Percentiles rank a stretch among this genome's conserved stretches.
These are phyloP conservation scores for Cephalotes varians DNA, from an alignment of 2,888 invertebrate genomes.

Conservation along the genomic window DNA sequence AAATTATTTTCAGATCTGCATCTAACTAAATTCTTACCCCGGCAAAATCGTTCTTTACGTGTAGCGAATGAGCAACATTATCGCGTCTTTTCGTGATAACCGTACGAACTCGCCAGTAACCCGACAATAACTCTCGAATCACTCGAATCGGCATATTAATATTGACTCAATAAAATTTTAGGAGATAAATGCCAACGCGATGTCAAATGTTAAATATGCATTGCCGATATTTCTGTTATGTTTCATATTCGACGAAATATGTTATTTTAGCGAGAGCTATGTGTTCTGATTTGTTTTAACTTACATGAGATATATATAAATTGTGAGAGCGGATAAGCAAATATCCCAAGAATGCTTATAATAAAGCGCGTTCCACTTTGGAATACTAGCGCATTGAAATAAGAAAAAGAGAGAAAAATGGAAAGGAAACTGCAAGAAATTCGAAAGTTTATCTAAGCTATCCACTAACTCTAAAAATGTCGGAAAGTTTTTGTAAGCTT, in stretches of 20 bases:
- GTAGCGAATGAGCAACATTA: too few species aligned
- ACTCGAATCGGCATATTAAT: background rate
- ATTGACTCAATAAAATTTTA: background rate
- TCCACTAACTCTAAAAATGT: slow-evolving; percentile 45
- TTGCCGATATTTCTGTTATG: background rate
- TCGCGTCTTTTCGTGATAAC: background rate
- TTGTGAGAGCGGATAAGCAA: background rate
- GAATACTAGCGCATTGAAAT: slow-evolving; percentile 19
- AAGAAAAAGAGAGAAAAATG: background rate
- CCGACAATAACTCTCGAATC: background rate
- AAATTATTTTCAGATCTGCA: too few species aligned
- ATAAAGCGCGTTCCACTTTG: slow-evolving; percentile 34
- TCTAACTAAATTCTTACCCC: too few species aligned
- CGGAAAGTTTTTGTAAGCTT: slow-evolving; percentile 48
- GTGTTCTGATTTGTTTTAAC: background rate
- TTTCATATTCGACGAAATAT: background rate
- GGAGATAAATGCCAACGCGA: background rate
- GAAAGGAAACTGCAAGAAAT: slow-evolving; percentile 44
- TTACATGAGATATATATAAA: background rate
- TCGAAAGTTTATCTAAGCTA: slow-evolving; percentile 45
- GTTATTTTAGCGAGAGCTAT: background rate
- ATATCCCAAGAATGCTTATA: slow-evolving; percentile 19
- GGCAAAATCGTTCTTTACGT: too few species aligned
- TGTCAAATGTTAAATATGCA: background rate
- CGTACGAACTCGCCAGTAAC: background rate